Percentiles rank a stretch among this genome's conserved stretches.
Conservation (phyloP, 1,140 invertebrate genomes). For the Babylonia areolata region DNA sequence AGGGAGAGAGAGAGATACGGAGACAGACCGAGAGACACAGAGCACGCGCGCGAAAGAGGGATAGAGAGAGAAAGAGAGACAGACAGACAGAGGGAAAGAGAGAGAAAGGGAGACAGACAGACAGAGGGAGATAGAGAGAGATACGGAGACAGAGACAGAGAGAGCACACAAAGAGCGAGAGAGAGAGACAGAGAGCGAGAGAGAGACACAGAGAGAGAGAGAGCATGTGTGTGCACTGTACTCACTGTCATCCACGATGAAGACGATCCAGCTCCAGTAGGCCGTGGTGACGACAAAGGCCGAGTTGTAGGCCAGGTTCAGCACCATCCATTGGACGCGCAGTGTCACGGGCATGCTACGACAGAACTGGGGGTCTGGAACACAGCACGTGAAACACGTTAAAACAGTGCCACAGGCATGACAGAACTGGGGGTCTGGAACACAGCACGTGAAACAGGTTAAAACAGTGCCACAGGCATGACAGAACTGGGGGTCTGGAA, state of each 20-base stretch:
- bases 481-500: too few species aligned
- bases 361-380: conserved; percentile 66
- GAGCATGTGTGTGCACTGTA: conserved; percentile 4
- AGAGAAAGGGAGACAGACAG: background rate
- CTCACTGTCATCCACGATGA: conserved; percentile 65
- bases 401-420: too few species aligned
- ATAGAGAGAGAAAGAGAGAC: background rate
- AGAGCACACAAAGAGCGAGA: background rate
- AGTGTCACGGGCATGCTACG: conserved; percentile 64
- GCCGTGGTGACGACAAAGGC: conserved; percentile 69
- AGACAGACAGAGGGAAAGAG: background rate
- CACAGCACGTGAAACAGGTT: too few species aligned
- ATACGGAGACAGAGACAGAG: background rate
- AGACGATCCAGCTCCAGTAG: conserved; percentile 68
- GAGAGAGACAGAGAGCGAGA: background rate
- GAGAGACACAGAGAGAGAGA: background rate
- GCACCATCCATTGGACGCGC: conserved; percentile 67
- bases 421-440: too few species aligned
- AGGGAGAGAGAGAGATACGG: background rate
- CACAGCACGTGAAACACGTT: background rate
- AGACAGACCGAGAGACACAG: background rate
- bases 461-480: too few species aligned
- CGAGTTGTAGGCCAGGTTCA: conserved; percentile 66
- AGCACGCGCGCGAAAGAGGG: background rate
- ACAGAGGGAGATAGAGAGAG: background rate